Evolutionary conservation across 2,113 vertebrate species (phyloP).

Genomic region (Mus spicilegus): DNA sequence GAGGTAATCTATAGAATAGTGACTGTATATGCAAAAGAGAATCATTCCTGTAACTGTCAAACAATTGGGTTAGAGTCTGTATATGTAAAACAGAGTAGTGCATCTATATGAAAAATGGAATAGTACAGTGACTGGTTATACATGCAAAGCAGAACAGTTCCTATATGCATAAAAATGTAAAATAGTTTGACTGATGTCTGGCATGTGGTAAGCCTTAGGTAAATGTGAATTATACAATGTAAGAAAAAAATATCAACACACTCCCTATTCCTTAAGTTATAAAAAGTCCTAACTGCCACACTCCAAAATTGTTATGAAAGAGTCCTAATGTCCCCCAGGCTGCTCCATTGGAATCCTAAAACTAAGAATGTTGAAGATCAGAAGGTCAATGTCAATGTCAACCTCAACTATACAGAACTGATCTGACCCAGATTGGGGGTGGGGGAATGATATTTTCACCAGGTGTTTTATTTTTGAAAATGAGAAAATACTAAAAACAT

Average conservation of each 20-base stretch:
- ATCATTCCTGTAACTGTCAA: background rate
- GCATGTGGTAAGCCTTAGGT: background rate
- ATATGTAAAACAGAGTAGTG: background rate
- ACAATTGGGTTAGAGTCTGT: background rate
- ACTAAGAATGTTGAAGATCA: background rate
- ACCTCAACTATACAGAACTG: background rate
- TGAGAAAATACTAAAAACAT: background rate
- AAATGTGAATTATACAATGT: background rate
- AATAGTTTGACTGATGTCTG: background rate
- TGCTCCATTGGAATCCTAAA: background rate
- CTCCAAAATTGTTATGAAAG: slow-evolving; percentile 23
- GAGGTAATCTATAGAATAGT: background rate
- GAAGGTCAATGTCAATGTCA: background rate
- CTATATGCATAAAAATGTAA: background rate
- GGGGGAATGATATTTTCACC: background rate
- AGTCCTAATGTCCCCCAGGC: background rate
- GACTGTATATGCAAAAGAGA: background rate
- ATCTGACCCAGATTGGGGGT: no score
- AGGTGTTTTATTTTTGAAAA: slow-evolving; percentile 33
- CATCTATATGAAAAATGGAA: background rate
- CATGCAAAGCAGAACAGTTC: background rate
- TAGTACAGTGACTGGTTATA: no score
- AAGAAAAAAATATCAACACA: background rate
- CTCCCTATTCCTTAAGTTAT: background rate
- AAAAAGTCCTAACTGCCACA: background rate